phyloP scores from a whole-genome alignment of 2,113 vertebrate genomes.

The Athene noctua region DNA sequence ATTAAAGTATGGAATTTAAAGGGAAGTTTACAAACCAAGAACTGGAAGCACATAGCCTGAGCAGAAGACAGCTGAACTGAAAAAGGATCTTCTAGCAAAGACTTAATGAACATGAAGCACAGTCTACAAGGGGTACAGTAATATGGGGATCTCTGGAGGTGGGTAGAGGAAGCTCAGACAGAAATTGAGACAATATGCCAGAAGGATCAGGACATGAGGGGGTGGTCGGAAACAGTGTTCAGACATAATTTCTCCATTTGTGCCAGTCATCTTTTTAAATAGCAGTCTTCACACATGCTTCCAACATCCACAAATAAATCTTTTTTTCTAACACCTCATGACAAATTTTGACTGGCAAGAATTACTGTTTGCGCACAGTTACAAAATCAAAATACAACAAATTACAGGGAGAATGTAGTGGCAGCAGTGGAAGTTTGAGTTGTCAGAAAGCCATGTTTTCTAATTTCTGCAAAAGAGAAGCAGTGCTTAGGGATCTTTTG shows the following conservation, averaged over 20 bases:
- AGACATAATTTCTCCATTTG: conserved; percentile 19
- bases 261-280: conserved; percentile 44
- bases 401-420: not conserved
- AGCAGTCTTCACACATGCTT: conserved; percentile 24
- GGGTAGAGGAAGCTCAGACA: not conserved
- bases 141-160: not conserved
- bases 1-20: not conserved
- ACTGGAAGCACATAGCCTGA: not conserved
- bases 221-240: not conserved
- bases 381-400: conserved; percentile 7
- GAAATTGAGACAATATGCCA: not conserved
- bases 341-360: conserved; percentile 47
- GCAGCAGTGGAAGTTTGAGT: not conserved
- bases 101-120: not conserved
- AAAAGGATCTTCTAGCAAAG: not conserved
- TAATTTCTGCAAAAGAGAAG: not conserved
- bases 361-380: not conserved
- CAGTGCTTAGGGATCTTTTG: not conserved
- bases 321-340: conserved; percentile 16
- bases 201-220: conserved; percentile 19
- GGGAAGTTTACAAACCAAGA: not conserved
- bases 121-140: not conserved
- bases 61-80: not conserved
- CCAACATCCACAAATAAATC: conserved; percentile 30
- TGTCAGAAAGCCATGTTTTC: not conserved